These are phyloP conservation scores for Brachyalestes nurse DNA, from an alignment of 2,797 vertebrate genomes.

Conservation along the genomic window DNA sequence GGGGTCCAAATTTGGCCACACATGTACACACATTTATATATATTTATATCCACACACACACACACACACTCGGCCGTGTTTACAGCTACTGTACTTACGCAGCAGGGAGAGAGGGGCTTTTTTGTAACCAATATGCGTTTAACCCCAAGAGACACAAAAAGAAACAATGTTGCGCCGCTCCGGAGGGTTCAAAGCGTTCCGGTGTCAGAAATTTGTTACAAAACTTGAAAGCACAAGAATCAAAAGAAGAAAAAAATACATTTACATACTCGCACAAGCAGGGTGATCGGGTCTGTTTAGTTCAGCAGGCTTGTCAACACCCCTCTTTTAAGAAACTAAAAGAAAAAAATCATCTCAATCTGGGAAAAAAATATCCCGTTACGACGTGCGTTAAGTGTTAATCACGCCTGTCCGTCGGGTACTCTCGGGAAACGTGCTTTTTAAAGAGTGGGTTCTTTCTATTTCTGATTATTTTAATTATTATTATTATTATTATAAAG, in stretches of 20 bases:
- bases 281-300: background rate
- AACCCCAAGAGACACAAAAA: slow-evolving; percentile 62
- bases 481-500: background rate
- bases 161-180: slow-evolving; percentile 59
- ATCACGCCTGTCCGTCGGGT: background rate
- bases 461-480: too few relatives aligned
- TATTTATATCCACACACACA: background rate
- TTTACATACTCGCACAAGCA: background rate
- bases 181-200: too few relatives aligned
- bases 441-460: too few relatives aligned
- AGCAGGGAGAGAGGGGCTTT: slow-evolving; percentile 47
- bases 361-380: slow-evolving; percentile 1
- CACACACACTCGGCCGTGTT: slow-evolving; percentile 38
- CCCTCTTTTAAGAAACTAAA: slow-evolving; percentile 20
- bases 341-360: background rate
- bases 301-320: slow-evolving; percentile 16
- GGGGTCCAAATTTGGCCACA: background rate
- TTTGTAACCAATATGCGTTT: slow-evolving; percentile 40
- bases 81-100: slow-evolving; percentile 52
- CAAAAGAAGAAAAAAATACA: background rate
- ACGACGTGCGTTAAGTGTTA: slow-evolving; percentile 3
- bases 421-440: background rate
- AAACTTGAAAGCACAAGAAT: slow-evolving; percentile 1
- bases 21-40: background rate
- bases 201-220: background rate